Evolutionary conservation across 2,888 invertebrate genomes (phyloP), one percentile per base, ranked within the genome.

Genomic region (Dendrolimus houi): DNA sequence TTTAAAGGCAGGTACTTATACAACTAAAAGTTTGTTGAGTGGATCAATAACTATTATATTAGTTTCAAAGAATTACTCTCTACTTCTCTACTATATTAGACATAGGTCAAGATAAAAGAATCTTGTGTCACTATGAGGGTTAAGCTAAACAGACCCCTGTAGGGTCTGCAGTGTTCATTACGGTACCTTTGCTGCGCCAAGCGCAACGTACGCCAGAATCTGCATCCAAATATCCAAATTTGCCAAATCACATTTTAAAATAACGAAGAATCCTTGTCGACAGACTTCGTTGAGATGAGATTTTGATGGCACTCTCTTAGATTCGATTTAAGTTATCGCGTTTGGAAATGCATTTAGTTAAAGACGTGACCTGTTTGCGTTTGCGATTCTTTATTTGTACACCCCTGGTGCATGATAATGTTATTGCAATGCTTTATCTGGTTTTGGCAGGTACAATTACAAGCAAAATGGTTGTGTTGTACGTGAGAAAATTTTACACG

Each of bases 191-290:
- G 60, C 60, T 56, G 62, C 47, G 8, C 47, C 47, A 12, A 29
- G 29, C 29, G 6, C 0, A 29, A 47, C 12, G 9, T 12, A 10
- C 12, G 47, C 6, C 47, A 62, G 72, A 73, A 81, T 80, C 81
- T 79, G 87, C 87, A 87, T 87, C 79, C 83, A 79, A 88, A 88
- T 87, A 69, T 61, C 74, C 81, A 69, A 79, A 85, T 86, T 87
- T 84, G 72, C 74, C 62, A 79, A 79, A 82, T 79, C 79, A 72
- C 78, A 74, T 76, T 75, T 71, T 74, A 47, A 47, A 47, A 47
- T 47, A 47, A 47, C 47, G 47, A 29, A 29, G 78, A 72, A 72
- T 77, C 74, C 72, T 71, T 72, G 67, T 72, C 47, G 47, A 47
- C 47, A 29, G 29, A 71, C 70, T 67, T 62, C 67, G 72, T 71